Evolutionary conservation across 2,888 invertebrate genomes (phyloP), one percentile per base, ranked within the genome.

Genomic region (Folsomia candida): DNA sequence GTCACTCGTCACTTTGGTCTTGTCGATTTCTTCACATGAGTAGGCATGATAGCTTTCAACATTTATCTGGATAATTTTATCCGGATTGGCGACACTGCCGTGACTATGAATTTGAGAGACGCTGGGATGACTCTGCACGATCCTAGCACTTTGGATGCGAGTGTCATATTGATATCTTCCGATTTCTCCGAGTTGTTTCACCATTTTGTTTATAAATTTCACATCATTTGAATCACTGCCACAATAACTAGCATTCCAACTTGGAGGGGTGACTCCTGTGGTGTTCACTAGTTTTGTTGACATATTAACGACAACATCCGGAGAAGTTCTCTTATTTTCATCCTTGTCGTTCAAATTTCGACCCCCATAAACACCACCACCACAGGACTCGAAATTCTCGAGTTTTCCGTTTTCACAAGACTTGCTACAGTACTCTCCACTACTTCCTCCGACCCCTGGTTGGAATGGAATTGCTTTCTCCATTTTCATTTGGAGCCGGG

Each of bases 71-170:
- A 62, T 62, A 14, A 28, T 25, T 6, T 62, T 62, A 9, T 62
- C 62, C 6, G 60, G 27, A 26, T 60, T 60, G 18, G 54, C 29
- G 24, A 67, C 58, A 20, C 83, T 69, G 82, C 80, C 76, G 93
- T 87, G 67, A 91, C 86, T 83, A 90, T 91, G 81, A 88, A 87
- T 81, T 93, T 86, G 66, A 92, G 69, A 67, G 14, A 66, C 60
- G 27, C 58, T 70, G 2, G 70, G 70, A 64, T 73, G 70, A 68
- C 73, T 73, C 59, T 70, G 73, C n/a, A 73, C 73, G n/a, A 73
- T 73, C 6, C 73, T 67, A 68, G 73, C 73, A 68, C 68, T 73
- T 51, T 64, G 64, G 18, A 64, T 29, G 54, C 68, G 73, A 66
- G 60, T 61, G 2, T 70, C 63, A 26, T 68, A 65, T 57, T 64